Conservation (phyloP, 2,888 invertebrate species). For the Pristionchus japonicus region DNA sequence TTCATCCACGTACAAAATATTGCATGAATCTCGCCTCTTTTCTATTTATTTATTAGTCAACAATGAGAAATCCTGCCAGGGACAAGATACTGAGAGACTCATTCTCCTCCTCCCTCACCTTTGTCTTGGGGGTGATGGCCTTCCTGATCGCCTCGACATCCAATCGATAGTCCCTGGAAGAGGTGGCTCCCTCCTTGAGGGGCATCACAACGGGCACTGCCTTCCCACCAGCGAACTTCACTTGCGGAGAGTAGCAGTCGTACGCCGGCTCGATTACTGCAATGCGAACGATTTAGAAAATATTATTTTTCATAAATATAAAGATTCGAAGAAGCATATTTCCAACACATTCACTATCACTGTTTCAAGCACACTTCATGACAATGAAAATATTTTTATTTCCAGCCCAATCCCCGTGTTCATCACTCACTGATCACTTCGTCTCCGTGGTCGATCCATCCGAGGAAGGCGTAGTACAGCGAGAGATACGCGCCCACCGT, state of each 20-base stretch:
- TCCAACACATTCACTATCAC: too few relatives aligned
- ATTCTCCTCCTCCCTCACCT: too few relatives aligned
- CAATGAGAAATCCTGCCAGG: not conserved
- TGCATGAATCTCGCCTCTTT: too few relatives aligned
- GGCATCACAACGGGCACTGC: conserved; percentile 89
- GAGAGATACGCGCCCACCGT: conserved; percentile 96
- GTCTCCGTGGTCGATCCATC: conserved; percentile 86
- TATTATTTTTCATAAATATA: too few relatives aligned
- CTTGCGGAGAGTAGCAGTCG: conserved; percentile 97
- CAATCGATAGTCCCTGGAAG: conserved; percentile 86
- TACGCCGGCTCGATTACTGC: conserved; percentile 94
- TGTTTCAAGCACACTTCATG: too few relatives aligned
- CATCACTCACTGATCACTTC: conserved; percentile 77
- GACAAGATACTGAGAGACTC: too few relatives aligned
- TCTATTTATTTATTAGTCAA: too few relatives aligned
- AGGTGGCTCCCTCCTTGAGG: conserved; percentile 77
- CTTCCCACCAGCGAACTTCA: conserved; percentile 87
- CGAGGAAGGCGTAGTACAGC: conserved; percentile 87
- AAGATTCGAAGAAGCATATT: too few relatives aligned
- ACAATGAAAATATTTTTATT: too few relatives aligned
- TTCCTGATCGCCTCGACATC: conserved; percentile 86
- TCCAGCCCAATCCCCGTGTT: too few relatives aligned
- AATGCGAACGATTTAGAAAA: conserved; percentile 34
- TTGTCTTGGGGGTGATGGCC: conserved; percentile 89
- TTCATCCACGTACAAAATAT: too few relatives aligned